Evolutionary conservation across 2,888 invertebrate genomes (phyloP).

Genomic region (Brachyopa scutellaris): DNA sequence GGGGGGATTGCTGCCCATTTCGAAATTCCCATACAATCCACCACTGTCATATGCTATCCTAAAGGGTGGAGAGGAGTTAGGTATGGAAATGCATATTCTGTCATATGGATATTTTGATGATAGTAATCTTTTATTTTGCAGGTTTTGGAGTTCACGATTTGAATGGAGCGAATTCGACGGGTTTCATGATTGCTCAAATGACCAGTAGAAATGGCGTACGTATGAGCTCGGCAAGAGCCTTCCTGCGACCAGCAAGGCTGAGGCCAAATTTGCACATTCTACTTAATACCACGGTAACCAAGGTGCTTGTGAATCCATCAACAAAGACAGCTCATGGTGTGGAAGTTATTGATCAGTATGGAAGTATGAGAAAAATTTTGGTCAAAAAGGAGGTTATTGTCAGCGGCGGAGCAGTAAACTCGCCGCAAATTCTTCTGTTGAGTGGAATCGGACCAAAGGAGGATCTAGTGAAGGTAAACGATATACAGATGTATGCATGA

Average conservation of each 20-base stretch:
- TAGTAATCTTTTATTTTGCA: slow-evolving; percentile 75
- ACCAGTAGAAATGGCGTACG: slow-evolving; percentile 93
- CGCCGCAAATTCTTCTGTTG: slow-evolving; percentile 94
- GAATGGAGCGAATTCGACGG: slow-evolving; percentile 90
- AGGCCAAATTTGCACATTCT: slow-evolving; percentile 91
- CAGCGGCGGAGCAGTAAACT: slow-evolving; percentile 93
- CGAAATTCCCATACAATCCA: slow-evolving; percentile 93
- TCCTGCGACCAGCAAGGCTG: slow-evolving; percentile 89
- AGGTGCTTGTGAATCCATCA: slow-evolving; percentile 88
- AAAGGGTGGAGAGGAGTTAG: slow-evolving; percentile 90
- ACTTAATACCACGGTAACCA: slow-evolving; percentile 91
- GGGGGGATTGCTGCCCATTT: slow-evolving; percentile 90
- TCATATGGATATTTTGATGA: neutral
- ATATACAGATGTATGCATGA: neutral
- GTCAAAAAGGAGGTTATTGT: slow-evolving; percentile 91
- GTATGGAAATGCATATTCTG: slow-evolving; percentile 80
- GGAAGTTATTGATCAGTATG: slow-evolving; percentile 83
- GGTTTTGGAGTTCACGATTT: slow-evolving; percentile 90
- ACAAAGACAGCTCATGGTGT: slow-evolving; percentile 90
- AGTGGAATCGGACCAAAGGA: slow-evolving; percentile 93
- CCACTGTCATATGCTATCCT: slow-evolving; percentile 90
- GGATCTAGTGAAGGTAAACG: slow-evolving; percentile 84
- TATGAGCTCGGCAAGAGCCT: slow-evolving; percentile 91
- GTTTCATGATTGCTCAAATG: slow-evolving; percentile 94
- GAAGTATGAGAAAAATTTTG: slow-evolving; percentile 84